A percentile compares a stretch with the other conserved stretches of the same genome.
These are phyloP conservation scores for Athalia rosae DNA, from an alignment of 2,888 invertebrate species.

Conservation along the genomic window DNA sequence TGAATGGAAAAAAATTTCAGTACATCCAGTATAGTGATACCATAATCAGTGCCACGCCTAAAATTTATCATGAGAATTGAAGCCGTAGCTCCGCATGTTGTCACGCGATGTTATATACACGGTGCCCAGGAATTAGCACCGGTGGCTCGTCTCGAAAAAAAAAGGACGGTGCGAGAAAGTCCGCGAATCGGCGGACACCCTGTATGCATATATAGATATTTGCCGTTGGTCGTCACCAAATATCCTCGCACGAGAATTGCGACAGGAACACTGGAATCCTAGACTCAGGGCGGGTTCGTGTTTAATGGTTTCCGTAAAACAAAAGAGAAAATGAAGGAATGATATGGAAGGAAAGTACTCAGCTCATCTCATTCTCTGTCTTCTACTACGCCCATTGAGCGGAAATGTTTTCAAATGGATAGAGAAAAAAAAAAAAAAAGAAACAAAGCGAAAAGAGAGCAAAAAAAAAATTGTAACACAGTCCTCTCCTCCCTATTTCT, in stretches of 20 bases:
- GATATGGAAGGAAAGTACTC: conserved; percentile 17
- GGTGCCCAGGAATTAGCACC: no score
- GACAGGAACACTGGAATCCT: neutral
- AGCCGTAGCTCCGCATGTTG: no score
- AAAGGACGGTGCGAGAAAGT: no score
- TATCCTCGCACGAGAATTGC: neutral
- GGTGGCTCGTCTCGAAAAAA: no score
- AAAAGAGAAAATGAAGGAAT: conserved; percentile 11
- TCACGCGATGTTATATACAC: no score
- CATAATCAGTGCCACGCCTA: no score
- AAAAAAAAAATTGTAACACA: no score
- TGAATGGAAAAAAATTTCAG: no score
- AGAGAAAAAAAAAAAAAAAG: conserved; percentile 14
- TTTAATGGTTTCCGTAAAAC: conserved; percentile 26
- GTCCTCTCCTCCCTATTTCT: neutral
- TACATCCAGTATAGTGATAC: no score
- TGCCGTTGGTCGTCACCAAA: neutral
- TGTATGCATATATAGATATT: neutral
- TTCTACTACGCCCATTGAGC: conserved; percentile 14
- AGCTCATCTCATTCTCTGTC: conserved; percentile 16
- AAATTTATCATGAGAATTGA: no score
- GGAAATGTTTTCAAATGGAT: conserved; percentile 28
- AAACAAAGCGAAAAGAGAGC: neutral
- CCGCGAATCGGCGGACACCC: no score
- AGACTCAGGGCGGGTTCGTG: conserved; percentile 6